Conservation (phyloP, 2,113 vertebrate species). For the Orthonyx spaldingii region DNA sequence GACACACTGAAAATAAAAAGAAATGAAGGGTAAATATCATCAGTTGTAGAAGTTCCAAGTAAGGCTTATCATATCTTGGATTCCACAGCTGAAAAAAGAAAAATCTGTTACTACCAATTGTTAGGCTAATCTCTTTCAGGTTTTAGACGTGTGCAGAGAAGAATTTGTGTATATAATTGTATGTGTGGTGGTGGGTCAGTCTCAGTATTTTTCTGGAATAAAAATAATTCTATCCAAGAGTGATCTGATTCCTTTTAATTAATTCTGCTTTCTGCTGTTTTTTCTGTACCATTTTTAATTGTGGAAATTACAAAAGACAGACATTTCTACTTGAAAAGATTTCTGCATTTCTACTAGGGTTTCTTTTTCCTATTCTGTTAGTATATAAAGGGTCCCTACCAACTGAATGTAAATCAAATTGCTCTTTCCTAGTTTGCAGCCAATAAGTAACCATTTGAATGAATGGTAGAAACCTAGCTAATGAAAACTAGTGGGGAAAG, state of each 20-base stretch:
- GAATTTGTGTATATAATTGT: not conserved
- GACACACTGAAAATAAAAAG: constrained; percentile 33
- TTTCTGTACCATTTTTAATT: not conserved
- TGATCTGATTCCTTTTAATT: not conserved
- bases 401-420: not conserved
- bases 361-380: not conserved
- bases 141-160: not conserved
- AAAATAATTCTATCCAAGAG: not conserved
- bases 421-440: not conserved
- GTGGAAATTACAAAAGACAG: not conserved
- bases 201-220: not conserved
- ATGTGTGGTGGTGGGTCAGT: not conserved
- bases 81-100: not conserved
- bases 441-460: not conserved
- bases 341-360: not conserved
- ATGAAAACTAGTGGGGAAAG: not conserved
- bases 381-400: not conserved
- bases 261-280: not conserved
- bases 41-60: constrained; percentile 26
- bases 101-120: not conserved
- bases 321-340: not conserved
- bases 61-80: not conserved
- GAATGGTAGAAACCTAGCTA: not conserved
- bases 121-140: not conserved
- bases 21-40: constrained; percentile 56